These are phyloP conservation scores for Alaudala cheleensis DNA, from an alignment of 2,113 vertebrate genomes.

Conservation along the genomic window DNA sequence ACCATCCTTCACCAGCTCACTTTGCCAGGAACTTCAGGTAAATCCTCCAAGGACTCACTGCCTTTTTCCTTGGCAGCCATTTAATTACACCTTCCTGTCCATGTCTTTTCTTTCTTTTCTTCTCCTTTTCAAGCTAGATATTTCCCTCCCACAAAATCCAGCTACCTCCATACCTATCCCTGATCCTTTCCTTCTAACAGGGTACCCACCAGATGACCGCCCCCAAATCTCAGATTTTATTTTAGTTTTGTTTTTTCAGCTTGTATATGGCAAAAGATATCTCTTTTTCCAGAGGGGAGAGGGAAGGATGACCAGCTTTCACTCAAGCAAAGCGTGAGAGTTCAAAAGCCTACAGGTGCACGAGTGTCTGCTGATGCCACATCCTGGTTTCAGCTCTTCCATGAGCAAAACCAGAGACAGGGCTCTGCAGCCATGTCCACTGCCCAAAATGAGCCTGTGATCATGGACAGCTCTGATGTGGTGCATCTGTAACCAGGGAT, in stretches of 20 bases:
- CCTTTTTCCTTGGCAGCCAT: not conserved
- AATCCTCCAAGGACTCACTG: not conserved
- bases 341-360: fast-evolving
- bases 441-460: not conserved
- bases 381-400: not conserved
- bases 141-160: not conserved
- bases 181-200: not conserved
- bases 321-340: not conserved
- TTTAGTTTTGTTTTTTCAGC: not conserved
- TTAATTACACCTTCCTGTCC: not conserved
- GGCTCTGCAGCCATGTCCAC: fast-evolving
- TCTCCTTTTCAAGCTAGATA: not conserved
- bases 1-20: not conserved
- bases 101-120: not conserved
- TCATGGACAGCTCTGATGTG: not conserved
- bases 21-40: not conserved
- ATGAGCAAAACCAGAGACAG: not conserved
- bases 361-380: not conserved
- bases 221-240: not conserved
- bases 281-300: not conserved
- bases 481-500: not conserved
- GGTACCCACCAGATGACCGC: not conserved
- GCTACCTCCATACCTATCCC: not conserved
- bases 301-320: not conserved
- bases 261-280: not conserved